Evolutionary conservation across 2,888 invertebrate species (phyloP).

Genomic region (Rhyacophila evoluta): DNA sequence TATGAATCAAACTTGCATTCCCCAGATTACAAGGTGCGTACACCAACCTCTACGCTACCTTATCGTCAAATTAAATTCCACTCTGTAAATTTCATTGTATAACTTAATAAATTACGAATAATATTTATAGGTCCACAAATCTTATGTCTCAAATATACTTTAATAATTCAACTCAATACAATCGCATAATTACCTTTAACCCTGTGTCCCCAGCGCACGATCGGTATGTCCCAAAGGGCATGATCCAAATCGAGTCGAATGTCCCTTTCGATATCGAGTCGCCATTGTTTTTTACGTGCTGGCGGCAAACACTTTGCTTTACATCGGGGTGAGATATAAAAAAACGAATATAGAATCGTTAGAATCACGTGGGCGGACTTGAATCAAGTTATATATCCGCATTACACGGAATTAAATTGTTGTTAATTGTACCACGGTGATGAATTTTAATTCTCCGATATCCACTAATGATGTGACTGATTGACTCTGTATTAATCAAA

Average conservation of each 20-base stretch:
- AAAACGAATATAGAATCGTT: conserved; percentile 21
- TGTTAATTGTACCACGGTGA: too few relatives aligned
- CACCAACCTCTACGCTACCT: too few relatives aligned
- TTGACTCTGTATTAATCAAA: too few relatives aligned
- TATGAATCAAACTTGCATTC: too few relatives aligned
- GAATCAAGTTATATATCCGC: neutral
- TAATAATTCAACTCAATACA: conserved; percentile 18
- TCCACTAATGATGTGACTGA: too few relatives aligned
- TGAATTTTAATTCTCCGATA: too few relatives aligned
- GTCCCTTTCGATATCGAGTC: conserved; percentile 9
- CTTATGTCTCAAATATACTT: neutral
- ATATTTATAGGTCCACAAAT: too few relatives aligned
- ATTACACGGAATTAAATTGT: too few relatives aligned
- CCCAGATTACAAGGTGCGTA: too few relatives aligned
- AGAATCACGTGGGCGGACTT: neutral
- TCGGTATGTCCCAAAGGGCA: conserved; percentile 8
- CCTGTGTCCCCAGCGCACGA: neutral
- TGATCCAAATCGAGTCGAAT: conserved; percentile 5
- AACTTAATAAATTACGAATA: too few relatives aligned
- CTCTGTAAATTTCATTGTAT: too few relatives aligned
- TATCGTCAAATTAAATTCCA: too few relatives aligned
- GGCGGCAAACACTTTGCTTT: conserved; percentile 3
- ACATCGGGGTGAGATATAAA: neutral
- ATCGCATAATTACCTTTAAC: conserved; percentile 22
- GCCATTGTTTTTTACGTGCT: conserved; percentile 16